Evolutionary conservation across 1,140 invertebrate genomes (phyloP).

Genomic region (Tyrophagus putrescentiae): DNA sequence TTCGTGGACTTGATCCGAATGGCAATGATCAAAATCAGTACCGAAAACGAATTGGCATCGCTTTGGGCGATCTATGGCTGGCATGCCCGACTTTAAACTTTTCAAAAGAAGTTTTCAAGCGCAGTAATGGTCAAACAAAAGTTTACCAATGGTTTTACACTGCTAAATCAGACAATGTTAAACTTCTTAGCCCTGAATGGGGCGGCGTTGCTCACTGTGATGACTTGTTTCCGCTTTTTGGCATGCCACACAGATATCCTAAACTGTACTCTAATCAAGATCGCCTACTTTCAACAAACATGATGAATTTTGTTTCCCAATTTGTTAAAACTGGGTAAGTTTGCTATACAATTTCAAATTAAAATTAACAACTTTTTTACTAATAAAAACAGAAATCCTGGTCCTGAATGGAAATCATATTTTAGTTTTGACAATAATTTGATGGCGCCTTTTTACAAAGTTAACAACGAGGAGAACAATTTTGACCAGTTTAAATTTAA

Average conservation of each 20-base stretch:
- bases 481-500: not conserved
- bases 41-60: constrained; percentile 12
- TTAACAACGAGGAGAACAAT: constrained; percentile 1
- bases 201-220: constrained; percentile 88
- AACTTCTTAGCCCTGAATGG: constrained; percentile 42
- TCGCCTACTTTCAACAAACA: constrained; percentile 1
- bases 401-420: constrained; percentile 4
- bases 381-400: no score
- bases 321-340: constrained; percentile 11
- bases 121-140: not conserved
- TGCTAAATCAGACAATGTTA: not conserved
- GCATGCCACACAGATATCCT: constrained; percentile 52
- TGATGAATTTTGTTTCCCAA: constrained; percentile 2
- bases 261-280: not conserved
- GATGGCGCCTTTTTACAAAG: constrained; percentile 11
- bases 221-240: constrained; percentile 86
- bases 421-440: not conserved
- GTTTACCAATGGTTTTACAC: constrained; percentile 18
- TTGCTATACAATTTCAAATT: no score
- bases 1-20: not conserved
- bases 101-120: not conserved
- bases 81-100: constrained; percentile 48
- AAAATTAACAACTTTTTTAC: no score
- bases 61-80: constrained; percentile 73
- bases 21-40: not conserved